Evolutionary conservation across 35 echinoderm and acorn worm genomes (phyloP).

Genomic region (Stichopus chloronotus): DNA sequence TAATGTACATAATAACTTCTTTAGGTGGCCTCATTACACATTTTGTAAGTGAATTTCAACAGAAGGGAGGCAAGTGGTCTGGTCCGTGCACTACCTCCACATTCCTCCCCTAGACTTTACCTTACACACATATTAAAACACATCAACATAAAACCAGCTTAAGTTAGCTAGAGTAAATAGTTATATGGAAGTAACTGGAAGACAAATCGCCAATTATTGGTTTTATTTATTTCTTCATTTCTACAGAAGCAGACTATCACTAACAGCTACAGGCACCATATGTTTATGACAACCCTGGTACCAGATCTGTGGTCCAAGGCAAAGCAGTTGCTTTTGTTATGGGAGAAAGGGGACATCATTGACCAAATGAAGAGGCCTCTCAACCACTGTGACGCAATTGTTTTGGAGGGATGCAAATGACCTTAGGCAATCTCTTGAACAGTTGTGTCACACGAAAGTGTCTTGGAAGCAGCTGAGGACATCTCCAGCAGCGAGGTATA

Average conservation of each 20-base stretch:
- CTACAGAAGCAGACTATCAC: conserved; percentile 30
- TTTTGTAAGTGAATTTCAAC: background rate
- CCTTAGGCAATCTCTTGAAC: background rate
- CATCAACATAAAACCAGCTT: background rate
- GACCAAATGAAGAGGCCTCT: conserved; percentile 14
- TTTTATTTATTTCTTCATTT: conserved; percentile 24
- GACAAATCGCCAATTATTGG: background rate
- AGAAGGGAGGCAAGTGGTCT: background rate
- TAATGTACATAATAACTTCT: background rate
- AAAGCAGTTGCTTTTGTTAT: conserved; percentile 23
- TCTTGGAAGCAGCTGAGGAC: conserved; percentile 41
- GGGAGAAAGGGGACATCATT: background rate
- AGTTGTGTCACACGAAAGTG: background rate
- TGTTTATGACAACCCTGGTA: background rate
- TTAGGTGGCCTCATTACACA: background rate
- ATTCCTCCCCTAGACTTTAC: background rate
- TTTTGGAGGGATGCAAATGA: conserved; percentile 11
- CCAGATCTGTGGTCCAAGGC: conserved; percentile 9
- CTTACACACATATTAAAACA: background rate
- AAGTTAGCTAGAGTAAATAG: background rate
- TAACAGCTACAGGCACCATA: conserved; percentile 46
- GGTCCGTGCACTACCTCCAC: background rate
- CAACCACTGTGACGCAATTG: conserved; percentile 36
- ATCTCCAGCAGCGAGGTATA: background rate
- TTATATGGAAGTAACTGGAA: background rate